Conservation (phyloP, 2,888 invertebrate genomes). For the Tiphia femorata region DNA sequence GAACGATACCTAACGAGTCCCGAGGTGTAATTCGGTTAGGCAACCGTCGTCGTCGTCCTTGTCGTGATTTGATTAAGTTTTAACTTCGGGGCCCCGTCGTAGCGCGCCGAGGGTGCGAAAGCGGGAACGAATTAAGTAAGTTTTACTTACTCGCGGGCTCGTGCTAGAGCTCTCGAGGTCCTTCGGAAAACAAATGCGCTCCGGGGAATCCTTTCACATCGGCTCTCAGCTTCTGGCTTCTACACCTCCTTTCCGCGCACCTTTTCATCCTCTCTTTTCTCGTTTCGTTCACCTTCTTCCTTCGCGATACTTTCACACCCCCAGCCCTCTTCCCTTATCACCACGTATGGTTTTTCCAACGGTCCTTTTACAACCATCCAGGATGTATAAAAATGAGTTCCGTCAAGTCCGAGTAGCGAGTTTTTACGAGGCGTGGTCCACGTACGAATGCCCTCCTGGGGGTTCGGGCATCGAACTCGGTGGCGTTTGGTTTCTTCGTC, state of each 20-base stretch:
- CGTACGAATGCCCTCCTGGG: no score
- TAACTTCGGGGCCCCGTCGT: constrained; percentile 48
- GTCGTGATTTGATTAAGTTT: constrained; percentile 57
- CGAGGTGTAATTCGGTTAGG: constrained; percentile 30
- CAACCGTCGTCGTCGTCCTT: no score
- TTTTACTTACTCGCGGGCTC: no score
- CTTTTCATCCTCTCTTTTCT: not conserved
- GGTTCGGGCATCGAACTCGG: no score
- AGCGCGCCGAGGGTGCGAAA: constrained; percentile 32
- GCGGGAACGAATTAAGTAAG: constrained; percentile 55
- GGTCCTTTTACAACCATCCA: no score
- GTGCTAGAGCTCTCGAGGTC: constrained; percentile 35
- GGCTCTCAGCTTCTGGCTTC: constrained; percentile 4
- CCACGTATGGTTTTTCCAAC: not conserved
- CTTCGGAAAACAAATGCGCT: constrained; percentile 50
- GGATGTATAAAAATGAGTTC: no score
- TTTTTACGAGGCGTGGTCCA: no score
- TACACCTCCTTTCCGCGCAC: not conserved
- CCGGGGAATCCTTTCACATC: constrained; percentile 40
- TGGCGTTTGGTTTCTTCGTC: no score
- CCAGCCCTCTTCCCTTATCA: not conserved
- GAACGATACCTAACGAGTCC: constrained; percentile 27
- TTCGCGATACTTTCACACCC: not conserved
- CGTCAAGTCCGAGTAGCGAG: no score
- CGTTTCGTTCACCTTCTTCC: not conserved